Percentiles rank a stretch among this genome's conserved stretches.
These are phyloP conservation scores for Pelodytes ibericus DNA, from an alignment of 2,797 vertebrate genomes.

Conservation along the genomic window DNA sequence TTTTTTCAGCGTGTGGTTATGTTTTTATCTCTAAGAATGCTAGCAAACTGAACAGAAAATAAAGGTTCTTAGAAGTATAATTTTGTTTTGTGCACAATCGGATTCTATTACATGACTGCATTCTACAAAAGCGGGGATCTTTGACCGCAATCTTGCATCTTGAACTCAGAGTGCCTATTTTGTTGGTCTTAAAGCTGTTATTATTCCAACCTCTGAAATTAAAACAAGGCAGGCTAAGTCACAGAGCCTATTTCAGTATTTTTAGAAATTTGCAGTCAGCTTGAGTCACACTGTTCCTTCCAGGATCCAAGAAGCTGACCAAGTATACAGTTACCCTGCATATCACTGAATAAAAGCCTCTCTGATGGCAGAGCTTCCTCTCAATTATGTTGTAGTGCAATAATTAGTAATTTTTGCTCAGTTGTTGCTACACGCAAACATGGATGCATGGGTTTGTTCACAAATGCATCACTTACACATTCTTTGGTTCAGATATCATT, in stretches of 20 bases:
- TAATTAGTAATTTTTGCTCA: background rate
- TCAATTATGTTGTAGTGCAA: background rate
- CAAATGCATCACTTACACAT: background rate
- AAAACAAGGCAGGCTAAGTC: constrained; percentile 59
- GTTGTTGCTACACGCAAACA: background rate
- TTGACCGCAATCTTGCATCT: constrained; percentile 64
- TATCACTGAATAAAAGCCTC: background rate
- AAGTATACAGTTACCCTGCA: constrained; percentile 1
- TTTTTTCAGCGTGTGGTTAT: constrained; percentile 52
- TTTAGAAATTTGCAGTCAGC: constrained; percentile 54
- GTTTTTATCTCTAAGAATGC: constrained; percentile 46
- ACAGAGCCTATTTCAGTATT: constrained; percentile 54
- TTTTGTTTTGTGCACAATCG: constrained; percentile 55
- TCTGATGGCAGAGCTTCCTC: background rate
- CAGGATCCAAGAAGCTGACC: constrained; percentile 1
- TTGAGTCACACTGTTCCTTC: constrained; percentile 30
- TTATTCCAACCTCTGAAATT: constrained; percentile 70
- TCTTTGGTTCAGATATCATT: background rate
- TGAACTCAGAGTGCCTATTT: constrained; percentile 63
- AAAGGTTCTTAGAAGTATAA: constrained; percentile 60
- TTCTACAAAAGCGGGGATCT: constrained; percentile 62
- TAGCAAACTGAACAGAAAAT: constrained; percentile 64
- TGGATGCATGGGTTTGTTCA: background rate
- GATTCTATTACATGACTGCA: constrained; percentile 62
- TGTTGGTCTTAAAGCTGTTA: constrained; percentile 61